Percentiles rank a stretch among this genome's conserved stretches.
These are phyloP conservation scores for Malacoctenus gilli DNA, from an alignment of 2,797 vertebrate genomes.

Conservation along the genomic window DNA sequence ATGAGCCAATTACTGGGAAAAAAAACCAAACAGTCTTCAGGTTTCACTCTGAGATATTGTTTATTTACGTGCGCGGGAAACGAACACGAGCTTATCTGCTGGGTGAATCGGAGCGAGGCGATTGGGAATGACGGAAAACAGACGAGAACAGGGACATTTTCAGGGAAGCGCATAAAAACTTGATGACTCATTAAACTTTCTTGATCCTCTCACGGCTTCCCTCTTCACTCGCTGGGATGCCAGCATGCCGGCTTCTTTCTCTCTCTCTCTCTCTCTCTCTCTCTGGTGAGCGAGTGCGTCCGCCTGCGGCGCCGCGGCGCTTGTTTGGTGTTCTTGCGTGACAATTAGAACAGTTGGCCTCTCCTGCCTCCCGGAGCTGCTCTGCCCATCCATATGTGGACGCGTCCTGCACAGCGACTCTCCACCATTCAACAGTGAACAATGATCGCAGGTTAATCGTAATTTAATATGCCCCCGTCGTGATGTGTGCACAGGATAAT, in stretches of 20 bases:
- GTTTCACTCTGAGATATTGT: slow-evolving; percentile 20
- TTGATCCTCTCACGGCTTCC: not conserved
- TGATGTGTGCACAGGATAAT: slow-evolving; percentile 28
- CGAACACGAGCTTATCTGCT: slow-evolving; percentile 23
- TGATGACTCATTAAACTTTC: slow-evolving; percentile 33
- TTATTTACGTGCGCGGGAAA: slow-evolving; percentile 15
- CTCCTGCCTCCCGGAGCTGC: slow-evolving; percentile 41
- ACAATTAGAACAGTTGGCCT: slow-evolving; percentile 58
- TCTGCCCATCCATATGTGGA: slow-evolving; percentile 47
- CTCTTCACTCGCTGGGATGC: no score
- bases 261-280: not conserved
- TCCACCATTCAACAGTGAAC: slow-evolving; percentile 27
- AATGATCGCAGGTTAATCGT: slow-evolving; percentile 32
- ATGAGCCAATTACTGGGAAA: slow-evolving; percentile 58
- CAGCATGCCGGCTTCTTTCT: no score
- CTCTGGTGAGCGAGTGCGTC: slow-evolving; percentile 11
- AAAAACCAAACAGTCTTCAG: not conserved
- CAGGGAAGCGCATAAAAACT: no score
- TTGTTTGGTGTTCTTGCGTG: slow-evolving; percentile 35
- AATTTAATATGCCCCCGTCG: slow-evolving; percentile 25
- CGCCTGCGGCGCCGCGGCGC: slow-evolving; percentile 33
- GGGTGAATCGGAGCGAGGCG: slow-evolving; percentile 37
- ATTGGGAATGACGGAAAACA: slow-evolving; percentile 29
- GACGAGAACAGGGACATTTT: not conserved
- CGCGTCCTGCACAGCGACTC: slow-evolving; percentile 4